Percentiles rank a stretch among this genome's conserved stretches.
phyloP scores from a whole-genome alignment of 2,113 vertebrate species.

The Stigmatopora nigra region DNA sequence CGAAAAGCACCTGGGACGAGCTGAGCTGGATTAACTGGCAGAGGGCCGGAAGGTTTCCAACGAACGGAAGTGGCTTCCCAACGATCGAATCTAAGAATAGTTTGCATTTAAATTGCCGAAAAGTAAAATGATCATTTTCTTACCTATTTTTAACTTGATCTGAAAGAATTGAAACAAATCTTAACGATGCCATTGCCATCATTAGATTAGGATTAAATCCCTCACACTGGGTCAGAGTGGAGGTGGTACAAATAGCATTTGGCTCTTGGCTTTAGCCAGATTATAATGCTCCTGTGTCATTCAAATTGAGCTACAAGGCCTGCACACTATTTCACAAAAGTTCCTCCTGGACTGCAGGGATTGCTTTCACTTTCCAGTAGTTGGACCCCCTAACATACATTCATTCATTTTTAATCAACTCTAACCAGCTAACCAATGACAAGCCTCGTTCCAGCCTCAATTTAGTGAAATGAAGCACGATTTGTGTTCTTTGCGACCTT shows the following conservation, averaged over 20 bases:
- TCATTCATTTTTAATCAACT: not conserved
- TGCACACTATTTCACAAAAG: not conserved
- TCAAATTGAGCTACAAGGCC: conserved; percentile 51
- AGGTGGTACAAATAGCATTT: conserved; percentile 66
- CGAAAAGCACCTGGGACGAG: conserved; percentile 52
- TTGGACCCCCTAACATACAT: not conserved
- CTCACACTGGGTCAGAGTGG: conserved; percentile 41
- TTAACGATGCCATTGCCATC: conserved; percentile 57
- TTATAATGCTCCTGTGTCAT: conserved; percentile 68
- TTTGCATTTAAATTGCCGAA: not conserved
- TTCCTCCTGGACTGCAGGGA: not conserved
- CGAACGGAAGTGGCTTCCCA: conserved; percentile 27
- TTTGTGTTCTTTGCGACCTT: conserved; percentile 35
- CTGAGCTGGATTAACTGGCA: conserved; percentile 65
- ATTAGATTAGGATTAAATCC: conserved; percentile 70
- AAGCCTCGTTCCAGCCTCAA: not conserved
- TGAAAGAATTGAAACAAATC: not conserved
- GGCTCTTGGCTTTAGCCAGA: conserved; percentile 62
- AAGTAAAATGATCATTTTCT: not conserved
- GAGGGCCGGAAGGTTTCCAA: conserved; percentile 39
- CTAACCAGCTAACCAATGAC: not conserved
- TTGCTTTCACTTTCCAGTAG: not conserved
- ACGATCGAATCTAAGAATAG: not conserved
- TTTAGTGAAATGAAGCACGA: conserved; percentile 1
- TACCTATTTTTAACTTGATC: not conserved